Conservation (phyloP, 2,797 vertebrate genomes). For the Karalla daura region DNA sequence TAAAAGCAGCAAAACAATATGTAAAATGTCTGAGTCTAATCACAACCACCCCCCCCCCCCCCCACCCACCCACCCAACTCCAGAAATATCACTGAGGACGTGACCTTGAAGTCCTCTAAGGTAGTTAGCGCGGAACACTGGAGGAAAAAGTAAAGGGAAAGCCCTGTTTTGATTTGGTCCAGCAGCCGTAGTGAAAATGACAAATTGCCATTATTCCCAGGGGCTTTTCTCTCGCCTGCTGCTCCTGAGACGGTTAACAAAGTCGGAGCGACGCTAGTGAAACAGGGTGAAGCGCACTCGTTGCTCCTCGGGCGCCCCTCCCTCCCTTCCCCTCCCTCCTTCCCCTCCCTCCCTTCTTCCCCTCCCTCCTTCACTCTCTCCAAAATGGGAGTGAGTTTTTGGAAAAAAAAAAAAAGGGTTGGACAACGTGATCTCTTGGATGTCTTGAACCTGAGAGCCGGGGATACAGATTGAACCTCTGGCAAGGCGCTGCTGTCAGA, state of each 20-base stretch:
- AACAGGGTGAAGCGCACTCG: background rate
- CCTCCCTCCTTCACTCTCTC: constrained; percentile 57
- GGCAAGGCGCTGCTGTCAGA: constrained; percentile 10
- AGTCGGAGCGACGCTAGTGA: constrained; percentile 15
- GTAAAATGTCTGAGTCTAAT: background rate
- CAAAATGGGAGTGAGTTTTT: constrained; percentile 64
- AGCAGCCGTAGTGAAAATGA: background rate
- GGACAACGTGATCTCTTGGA: constrained; percentile 45
- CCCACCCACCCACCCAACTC: background rate
- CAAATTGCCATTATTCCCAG: constrained; percentile 4
- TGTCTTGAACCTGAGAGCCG: constrained; percentile 49
- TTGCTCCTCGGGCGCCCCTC: constrained; percentile 43
- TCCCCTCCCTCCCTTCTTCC: constrained; percentile 49
- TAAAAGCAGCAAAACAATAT: background rate
- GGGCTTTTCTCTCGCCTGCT: background rate
- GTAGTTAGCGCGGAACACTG: background rate
- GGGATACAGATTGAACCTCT: constrained; percentile 24
- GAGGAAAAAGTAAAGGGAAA: constrained; percentile 1
- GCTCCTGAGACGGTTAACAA: constrained; percentile 5
- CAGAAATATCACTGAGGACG: background rate
- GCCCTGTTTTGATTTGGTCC: background rate
- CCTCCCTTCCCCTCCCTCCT: constrained; percentile 43
- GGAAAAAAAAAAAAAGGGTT: constrained; percentile 66
- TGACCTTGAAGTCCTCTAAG: background rate
- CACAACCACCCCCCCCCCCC: too few relatives aligned